Base-by-base conservation (phyloP, 1,140 invertebrate genomes). In the Drosophila subpulchrella region DNA sequence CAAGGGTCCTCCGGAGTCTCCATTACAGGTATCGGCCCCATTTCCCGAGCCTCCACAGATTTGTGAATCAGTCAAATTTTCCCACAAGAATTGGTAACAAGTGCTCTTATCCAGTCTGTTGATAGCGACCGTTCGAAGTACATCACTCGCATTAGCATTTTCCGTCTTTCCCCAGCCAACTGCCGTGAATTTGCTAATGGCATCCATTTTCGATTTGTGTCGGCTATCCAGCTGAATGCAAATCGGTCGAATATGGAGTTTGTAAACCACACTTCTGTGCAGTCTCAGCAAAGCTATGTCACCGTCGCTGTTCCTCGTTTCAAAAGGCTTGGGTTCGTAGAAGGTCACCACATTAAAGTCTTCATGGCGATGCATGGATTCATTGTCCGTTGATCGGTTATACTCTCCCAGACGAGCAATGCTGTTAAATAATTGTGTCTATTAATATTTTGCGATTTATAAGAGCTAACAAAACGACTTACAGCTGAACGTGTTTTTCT, bases 271-370 rank as follows among this genome's bases (percentile, higher is more conserved):
- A 6, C 13, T 15, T 24, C 13, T 24, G 4, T 30, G 7, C 10
- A 66, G 15, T 10, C 34, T 17, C 0, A 66, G 63, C 27, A 66
- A n/a, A 13, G 27, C 30, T 15, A 66, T 63, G 10, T 66, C 63
- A 24, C 63, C 0, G 1, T 7, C 1, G 24, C 20, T 20, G 20
- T 0, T 20, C 0, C 20, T 20, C 20, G 20, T 20, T 20, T 20
- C 20, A 20, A 20, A 20, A 20, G 20, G 20, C 20, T 20, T 20
- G 20, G 20, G 20, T 20, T 20, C 20, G 20, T 20, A 20, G 0
- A 7, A 10, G 7, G 1, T 1, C 4, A 15, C 0, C 4, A 56
- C 58, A 4, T 17, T 2, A 6, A 39, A 15, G 20, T 20, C 20
- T 20, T 20, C 20, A 20, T 20, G 20, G 20, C 20, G 20, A 20